Evolutionary conservation across 1,140 invertebrate genomes (phyloP).

Genomic region (Belonocnema kinseyi): DNA sequence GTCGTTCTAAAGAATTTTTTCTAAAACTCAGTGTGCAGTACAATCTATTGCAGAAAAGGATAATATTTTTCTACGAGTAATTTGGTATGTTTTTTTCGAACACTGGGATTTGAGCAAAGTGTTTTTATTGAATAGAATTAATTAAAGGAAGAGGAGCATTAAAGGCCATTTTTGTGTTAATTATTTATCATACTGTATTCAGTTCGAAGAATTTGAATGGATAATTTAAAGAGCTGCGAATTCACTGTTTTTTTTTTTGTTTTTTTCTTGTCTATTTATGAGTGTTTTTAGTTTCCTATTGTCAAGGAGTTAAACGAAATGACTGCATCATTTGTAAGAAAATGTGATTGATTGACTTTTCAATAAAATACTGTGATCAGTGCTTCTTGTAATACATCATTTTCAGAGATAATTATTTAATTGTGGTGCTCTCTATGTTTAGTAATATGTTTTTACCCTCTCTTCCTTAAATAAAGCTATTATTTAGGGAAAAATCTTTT

Average conservation of each 20-base stretch:
- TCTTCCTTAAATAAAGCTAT: no score
- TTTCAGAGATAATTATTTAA: no score
- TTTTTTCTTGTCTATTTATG: neutral
- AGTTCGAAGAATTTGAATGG: neutral
- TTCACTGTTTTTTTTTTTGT: slow-evolving; percentile 1
- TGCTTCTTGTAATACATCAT: no score
- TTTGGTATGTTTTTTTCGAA: neutral
- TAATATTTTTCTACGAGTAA: slow-evolving; percentile 21
- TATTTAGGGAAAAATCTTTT: no score
- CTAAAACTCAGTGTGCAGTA: neutral
- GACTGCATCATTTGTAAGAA: no score
- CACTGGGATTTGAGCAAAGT: no score
- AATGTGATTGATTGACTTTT: no score
- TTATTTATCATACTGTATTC: neutral
- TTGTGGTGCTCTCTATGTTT: no score
- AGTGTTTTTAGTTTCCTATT: neutral
- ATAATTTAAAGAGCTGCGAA: neutral
- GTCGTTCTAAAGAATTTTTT: neutral
- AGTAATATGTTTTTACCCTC: no score
- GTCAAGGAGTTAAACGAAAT: no score
- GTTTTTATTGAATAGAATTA: neutral
- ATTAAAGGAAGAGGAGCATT: neutral
- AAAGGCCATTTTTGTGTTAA: neutral
- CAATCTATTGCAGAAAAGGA: neutral
- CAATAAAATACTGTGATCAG: no score